Conservation (phyloP, 2,797 vertebrate genomes). For the Monodelphis domestica region DNA sequence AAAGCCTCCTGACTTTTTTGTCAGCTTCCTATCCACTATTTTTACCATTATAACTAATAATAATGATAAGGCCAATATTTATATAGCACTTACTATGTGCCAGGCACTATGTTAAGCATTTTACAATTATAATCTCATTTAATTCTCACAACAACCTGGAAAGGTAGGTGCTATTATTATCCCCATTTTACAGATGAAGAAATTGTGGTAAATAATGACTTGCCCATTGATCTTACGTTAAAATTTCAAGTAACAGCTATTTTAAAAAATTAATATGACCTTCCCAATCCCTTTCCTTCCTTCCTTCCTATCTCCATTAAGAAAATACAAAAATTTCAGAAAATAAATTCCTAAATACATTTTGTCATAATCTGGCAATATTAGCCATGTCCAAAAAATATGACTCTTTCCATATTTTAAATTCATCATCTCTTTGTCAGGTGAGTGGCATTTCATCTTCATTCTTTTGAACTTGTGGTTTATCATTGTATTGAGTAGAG, state of each 20-base stretch:
- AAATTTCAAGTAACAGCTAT: not conserved
- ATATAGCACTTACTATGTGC: not conserved
- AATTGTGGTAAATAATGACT: not conserved
- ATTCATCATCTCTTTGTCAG: not conserved
- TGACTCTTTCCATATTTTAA: not conserved
- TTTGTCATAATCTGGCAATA: not conserved
- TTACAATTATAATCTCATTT: not conserved
- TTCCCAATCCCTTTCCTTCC: not conserved
- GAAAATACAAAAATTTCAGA: not conserved
- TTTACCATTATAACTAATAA: not conserved
- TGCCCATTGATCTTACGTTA: not conserved
- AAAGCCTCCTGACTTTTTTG: no score
- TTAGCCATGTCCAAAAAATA: not conserved
- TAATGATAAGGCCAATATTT: not conserved
- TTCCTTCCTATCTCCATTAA: not conserved
- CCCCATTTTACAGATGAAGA: not conserved
- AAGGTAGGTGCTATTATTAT: not conserved
- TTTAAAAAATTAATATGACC: not conserved
- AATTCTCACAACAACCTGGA: not conserved
- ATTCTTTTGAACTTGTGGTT: not conserved
- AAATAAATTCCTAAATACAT: not conserved
- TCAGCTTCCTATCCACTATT: not conserved
- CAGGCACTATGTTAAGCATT: not conserved
- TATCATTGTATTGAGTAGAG: not conserved
- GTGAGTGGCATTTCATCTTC: not conserved